Evolutionary conservation across 1,140 invertebrate genomes (phyloP).

Genomic region (Apis cerana): DNA sequence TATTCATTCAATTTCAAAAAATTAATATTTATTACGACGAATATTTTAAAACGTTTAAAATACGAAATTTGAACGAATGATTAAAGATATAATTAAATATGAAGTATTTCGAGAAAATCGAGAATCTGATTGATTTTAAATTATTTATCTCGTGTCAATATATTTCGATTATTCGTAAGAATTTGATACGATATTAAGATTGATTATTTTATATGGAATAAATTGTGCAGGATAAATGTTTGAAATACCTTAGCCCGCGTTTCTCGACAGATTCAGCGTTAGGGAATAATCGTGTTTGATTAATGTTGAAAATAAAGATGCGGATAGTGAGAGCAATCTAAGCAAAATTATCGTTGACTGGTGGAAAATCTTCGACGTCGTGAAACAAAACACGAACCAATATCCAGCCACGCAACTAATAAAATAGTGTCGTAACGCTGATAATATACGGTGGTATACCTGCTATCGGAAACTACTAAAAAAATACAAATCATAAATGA

Average conservation of each 20-base stretch:
- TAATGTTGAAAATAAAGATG: slow-evolving; percentile 1
- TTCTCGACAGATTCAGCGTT: not conserved
- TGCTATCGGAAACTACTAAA: slow-evolving; percentile 32
- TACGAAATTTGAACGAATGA: no score
- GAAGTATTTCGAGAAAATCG: no score
- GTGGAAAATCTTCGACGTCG: slow-evolving; percentile 36
- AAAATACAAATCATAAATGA: slow-evolving; percentile 37
- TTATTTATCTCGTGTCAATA: not conserved
- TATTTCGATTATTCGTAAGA: not conserved
- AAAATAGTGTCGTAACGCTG: slow-evolving; percentile 25
- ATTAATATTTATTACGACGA: no score
- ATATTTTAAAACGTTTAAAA: no score
- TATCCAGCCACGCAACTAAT: slow-evolving; percentile 8
- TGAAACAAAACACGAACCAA: slow-evolving; percentile 36
- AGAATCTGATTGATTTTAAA: not conserved
- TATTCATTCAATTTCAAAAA: no score
- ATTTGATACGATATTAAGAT: not conserved
- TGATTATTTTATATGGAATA: not conserved
- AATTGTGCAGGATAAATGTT: not conserved
- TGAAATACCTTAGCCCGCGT: not conserved
- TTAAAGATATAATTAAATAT: no score
- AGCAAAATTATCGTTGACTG: slow-evolving; percentile 26
- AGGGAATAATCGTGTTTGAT: slow-evolving; percentile 10
- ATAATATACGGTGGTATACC: slow-evolving; percentile 1
- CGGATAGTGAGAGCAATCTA: slow-evolving; percentile 4